Evolutionary conservation across 2,113 vertebrate genomes (phyloP), one percentile per base, ranked within the genome.

Genomic region (Genyomyrus donnyi): DNA sequence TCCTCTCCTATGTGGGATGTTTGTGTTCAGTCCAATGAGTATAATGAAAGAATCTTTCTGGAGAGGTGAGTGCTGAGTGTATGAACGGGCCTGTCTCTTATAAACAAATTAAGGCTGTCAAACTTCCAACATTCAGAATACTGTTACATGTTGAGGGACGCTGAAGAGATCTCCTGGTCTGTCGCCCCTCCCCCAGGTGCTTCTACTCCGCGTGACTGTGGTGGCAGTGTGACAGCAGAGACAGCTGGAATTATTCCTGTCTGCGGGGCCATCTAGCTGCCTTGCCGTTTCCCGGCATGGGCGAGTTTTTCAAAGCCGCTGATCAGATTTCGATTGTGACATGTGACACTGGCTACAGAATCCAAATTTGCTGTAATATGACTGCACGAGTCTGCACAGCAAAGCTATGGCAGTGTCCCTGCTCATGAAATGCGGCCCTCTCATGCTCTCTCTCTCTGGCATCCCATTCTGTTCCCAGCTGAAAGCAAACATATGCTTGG

Each of bases 81-180:
- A 27, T 35, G 5, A 35, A 39, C 5, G 5, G 19, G 39, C 42
- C 42, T 27, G 27, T 15, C 95, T 95, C 95, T 93, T 94, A 93
- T 96, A 96, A 96, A 96, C 95, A 95, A 94, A 96, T 96, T 96
- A 96, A 92, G 93, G 93, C 93, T 93, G 93, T 95, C 94, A 95
- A 94, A 91, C 93, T 93, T 93, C 94, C 94, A 93, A 94, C 94
- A 96, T 96, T 96, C 31, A 96, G 95, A 96, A 96, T 96, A 94
- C 93, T 94, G 96, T 96, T 96, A 96, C 96, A 94, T 93, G 92
- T 94, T 95, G 93, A 95, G 95, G 95, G 94, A 96, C 94, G 93
- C 94, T 94, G 90, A 35, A 56, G 27, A 95, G 94, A 96, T 95
- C 93, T 93, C 92, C 93, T 93, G 95, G 95, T 95, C 94, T 90